Base-by-base conservation (phyloP, 2,888 invertebrate genomes). In the Entomobrya proxima region DNA sequence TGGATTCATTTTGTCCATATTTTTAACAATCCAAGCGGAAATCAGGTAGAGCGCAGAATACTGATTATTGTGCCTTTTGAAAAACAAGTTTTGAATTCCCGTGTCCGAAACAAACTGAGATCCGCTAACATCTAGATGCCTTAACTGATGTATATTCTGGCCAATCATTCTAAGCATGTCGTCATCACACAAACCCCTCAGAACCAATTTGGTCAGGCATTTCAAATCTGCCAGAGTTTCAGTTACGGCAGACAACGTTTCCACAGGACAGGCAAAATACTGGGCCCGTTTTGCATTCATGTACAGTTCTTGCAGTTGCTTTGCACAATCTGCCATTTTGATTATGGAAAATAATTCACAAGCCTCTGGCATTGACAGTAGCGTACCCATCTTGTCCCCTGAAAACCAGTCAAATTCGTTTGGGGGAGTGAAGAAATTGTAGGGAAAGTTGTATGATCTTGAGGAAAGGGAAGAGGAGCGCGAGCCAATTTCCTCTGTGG, bases 381-480 rank as follows among this genome's bases (percentile, higher is more conserved):
- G 83, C 55, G 80, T 75, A 6, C 87, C 88, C 40, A 87, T 52
- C 24, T 83, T 78, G 69, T 88, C 87, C 9, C 83, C 44, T 5
- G 88, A 81, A 61, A 82, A 86, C 88, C 88, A 88, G 24, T 88
- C 88, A 52, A 86, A 86, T 55, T 88, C 88, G 58, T 86, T 79
- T 18, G 88, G 88, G 1, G 88, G 88, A 7, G 40, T 61, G 50
- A 80, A 85, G 15, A 83, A 27, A 9, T 61, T 37, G 5, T 11
- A 27, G 9, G 80, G 55, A 32, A 61, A 58, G 7, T 35, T 64
- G 0, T 50, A 77, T n/a, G 55, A 50, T 18, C 52, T 55, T 55
- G 7, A 13, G 0, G 50, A 32, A 0, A 6, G 15, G 11, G 37
- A 24, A 7, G 40, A 67, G 4, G 67, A 15, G 11, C n/a, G 15